These are phyloP conservation scores for Chlorodrepanis virens DNA, from an alignment of 2,113 vertebrate species.

Conservation along the genomic window DNA sequence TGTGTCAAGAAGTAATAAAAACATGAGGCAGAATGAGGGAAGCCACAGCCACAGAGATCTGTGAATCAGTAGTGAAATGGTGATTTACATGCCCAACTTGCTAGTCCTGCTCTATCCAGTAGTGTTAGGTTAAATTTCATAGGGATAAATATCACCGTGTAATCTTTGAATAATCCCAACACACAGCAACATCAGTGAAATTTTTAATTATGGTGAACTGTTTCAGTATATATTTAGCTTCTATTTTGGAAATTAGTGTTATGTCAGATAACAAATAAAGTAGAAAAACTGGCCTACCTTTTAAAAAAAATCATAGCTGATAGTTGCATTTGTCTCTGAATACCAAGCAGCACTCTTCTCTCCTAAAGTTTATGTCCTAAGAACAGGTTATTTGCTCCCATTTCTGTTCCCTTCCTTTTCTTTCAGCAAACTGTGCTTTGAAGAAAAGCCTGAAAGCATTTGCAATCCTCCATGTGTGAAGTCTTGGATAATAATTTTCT, in stretches of 20 bases:
- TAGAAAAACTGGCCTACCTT: neutral
- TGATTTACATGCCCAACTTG: rapidly evolving
- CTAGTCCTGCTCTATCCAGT: neutral
- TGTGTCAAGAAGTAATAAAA: neutral
- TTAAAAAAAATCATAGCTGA: neutral
- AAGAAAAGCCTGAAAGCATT: neutral
- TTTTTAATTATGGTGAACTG: neutral
- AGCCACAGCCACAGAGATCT: neutral
- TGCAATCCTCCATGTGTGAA: neutral
- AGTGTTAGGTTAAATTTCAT: neutral
- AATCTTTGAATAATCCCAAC: neutral
- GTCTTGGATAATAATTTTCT: neutral
- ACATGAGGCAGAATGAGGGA: neutral
- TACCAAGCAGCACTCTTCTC: neutral
- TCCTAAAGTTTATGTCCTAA: neutral
- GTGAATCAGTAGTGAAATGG: neutral
- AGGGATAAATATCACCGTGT: neutral
- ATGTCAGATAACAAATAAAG: neutral
- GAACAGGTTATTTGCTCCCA: neutral
- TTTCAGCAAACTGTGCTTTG: neutral
- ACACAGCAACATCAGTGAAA: neutral
- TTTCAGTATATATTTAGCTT: neutral
- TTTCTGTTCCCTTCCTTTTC: neutral
- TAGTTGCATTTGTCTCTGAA: neutral
- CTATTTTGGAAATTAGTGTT: neutral